Evolutionary conservation across 2,797 vertebrate species (phyloP).

Genomic region (Glyptemys insculpta): DNA sequence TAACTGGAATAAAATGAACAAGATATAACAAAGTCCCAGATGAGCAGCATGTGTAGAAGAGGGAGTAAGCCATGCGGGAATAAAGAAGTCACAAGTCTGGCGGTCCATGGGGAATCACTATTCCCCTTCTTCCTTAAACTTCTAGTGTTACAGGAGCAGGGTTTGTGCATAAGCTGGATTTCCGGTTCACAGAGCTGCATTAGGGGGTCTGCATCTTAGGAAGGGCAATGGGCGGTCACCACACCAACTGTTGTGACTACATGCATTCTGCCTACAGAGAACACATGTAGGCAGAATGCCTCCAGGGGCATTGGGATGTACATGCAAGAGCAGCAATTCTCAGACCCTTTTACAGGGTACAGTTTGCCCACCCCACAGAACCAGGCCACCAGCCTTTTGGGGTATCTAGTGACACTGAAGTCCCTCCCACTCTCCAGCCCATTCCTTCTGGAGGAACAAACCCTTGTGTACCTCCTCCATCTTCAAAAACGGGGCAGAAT

Average conservation of each 20-base stretch:
- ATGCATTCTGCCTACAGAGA: background rate
- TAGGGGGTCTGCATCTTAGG: background rate
- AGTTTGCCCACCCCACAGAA: background rate
- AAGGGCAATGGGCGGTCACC: background rate
- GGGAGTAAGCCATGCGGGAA: constrained; percentile 68
- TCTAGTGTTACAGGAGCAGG: constrained; percentile 32
- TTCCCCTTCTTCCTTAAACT: constrained; percentile 26
- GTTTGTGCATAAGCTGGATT: constrained; percentile 25
- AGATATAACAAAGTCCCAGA: constrained; percentile 72
- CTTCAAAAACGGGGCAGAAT: background rate
- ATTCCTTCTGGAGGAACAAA: background rate
- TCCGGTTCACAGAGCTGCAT: constrained; percentile 27
- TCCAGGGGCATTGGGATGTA: background rate
- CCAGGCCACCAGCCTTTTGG: background rate
- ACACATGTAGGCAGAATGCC: background rate
- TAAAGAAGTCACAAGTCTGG: background rate
- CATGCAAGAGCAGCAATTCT: background rate
- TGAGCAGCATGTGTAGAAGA: constrained; percentile 63
- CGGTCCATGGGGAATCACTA: constrained; percentile 36
- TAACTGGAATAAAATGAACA: constrained; percentile 77
- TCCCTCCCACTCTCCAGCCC: background rate
- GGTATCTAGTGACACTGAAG: background rate
- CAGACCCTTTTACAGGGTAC: background rate
- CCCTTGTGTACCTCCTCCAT: background rate
- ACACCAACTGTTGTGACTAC: background rate